Base-by-base conservation (phyloP, 1,140 invertebrate species). In the Caenorhabditis brenneri region DNA sequence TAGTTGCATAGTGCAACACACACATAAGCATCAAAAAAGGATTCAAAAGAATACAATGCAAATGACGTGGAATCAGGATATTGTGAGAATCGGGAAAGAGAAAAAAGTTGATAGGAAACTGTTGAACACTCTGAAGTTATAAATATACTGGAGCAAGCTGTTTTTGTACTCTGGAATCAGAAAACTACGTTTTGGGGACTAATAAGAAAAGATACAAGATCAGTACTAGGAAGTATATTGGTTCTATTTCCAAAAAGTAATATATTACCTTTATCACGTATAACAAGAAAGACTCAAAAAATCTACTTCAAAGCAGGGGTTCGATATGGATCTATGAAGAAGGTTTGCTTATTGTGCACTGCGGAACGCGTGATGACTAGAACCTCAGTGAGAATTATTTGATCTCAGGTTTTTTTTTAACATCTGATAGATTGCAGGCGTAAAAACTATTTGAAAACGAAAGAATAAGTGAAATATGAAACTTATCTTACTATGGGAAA, bases 41-140 rank as follows among this genome's bases (percentile, higher is more conserved):
- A 74, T 27, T 15, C 1, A 24, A 29, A 33, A 27, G 15, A 42
- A 42, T 22, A 31, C 15, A 74, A 74, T 42, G 33, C 33, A 36
- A 74, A 42, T 74, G 65, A 74, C 36, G 36, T 74, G n/a, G 36
- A 65, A 27, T 12, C n/a, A n/a, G n/a, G n/a, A n/a, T n/a, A n/a
- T n/a, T n/a, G n/a, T 27, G 7, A 27, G 53, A 55, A 29, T 27
- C 22, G n/a, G n/a, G n/a, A n/a, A 55, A n/a, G 49, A 22, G 22
- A 22, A 6, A 16, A n/a, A n/a, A n/a, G 19, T n/a, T 16, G n/a
- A 51, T n/a, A n/a, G 7, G 49, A 16, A 15, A 4, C n/a, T n/a
- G n/a, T n/a, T n/a, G 49, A 4, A 51, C 7, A 16, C n/a, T 51
- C 24, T 27, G 22, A 27, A 55, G 15, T 19, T 22, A n/a, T 1